Percentiles rank a stretch among this genome's conserved stretches.
Evolutionary conservation across 2,797 vertebrate genomes (phyloP).

Genomic region (Acrossocheilus fasciatus): DNA sequence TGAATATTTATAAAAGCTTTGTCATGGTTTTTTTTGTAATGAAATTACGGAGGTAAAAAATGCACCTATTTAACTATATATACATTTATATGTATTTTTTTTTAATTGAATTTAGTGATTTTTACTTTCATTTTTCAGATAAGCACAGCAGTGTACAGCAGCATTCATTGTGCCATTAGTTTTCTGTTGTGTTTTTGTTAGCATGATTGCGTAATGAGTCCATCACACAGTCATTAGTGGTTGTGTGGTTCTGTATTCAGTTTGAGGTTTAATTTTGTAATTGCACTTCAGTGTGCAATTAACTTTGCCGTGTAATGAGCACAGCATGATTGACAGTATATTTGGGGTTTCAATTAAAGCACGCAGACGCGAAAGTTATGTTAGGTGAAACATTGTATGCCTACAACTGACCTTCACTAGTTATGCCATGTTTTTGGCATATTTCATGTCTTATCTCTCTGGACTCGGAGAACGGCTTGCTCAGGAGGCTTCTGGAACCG

Average conservation of each 20-base stretch:
- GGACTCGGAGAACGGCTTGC: background rate
- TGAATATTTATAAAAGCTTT: background rate
- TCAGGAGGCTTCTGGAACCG: constrained; percentile 3
- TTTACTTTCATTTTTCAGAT: background rate
- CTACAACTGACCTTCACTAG: constrained; percentile 8
- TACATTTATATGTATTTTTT: background rate
- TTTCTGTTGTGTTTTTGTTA: background rate
- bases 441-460: background rate
- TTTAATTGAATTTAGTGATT: background rate
- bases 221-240: constrained; percentile 6
- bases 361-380: background rate
- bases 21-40: background rate
- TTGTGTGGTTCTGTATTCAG: constrained; percentile 4
- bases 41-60: background rate
- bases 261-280: constrained; percentile 20
- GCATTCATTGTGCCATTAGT: background rate
- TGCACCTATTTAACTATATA: background rate
- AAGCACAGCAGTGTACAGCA: background rate
- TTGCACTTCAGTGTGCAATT: constrained; percentile 25
- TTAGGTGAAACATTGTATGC: background rate
- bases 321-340: constrained; percentile 18
- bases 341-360: constrained; percentile 22
- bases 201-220: constrained; percentile 1
- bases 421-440: constrained; percentile 6
- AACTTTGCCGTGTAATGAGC: constrained; percentile 17